A percentile compares a stretch with the other conserved stretches of the same genome.
These are phyloP conservation scores for Coreoperca whiteheadi DNA, from an alignment of 2,113 vertebrate species.

Conservation along the genomic window DNA sequence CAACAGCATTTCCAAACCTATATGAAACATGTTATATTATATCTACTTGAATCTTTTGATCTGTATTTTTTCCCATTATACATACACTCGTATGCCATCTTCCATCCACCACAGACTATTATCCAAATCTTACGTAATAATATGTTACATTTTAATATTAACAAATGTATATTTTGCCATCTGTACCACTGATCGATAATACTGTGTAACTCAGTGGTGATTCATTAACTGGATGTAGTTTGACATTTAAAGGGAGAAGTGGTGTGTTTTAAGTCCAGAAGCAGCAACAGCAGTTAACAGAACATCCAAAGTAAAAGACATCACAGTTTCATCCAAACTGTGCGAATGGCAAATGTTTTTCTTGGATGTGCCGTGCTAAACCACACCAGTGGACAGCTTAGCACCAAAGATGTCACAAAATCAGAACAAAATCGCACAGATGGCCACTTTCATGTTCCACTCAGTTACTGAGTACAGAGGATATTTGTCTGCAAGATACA, in stretches of 20 bases:
- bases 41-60: background rate
- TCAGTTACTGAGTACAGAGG: background rate
- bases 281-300: background rate
- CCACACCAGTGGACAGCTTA: background rate
- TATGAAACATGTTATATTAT: background rate
- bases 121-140: background rate
- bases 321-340: slow-evolving; percentile 11
- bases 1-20: background rate
- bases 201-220: background rate
- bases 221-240: background rate
- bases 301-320: background rate
- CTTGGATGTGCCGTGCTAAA: background rate
- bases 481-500: background rate
- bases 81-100: background rate
- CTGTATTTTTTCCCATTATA: background rate
- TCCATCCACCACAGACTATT: background rate
- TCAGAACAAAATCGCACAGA: slow-evolving; percentile 1
- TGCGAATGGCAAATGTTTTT: background rate
- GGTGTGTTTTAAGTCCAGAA: background rate
- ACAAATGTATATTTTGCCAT: background rate
- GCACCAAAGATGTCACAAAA: slow-evolving; percentile 8
- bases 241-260: background rate
- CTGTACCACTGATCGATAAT: background rate
- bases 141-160: too few relatives aligned
- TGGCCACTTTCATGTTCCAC: background rate